Evolutionary conservation across 1,140 invertebrate genomes (phyloP).

Genomic region (Drosophila pallidifrons): DNA sequence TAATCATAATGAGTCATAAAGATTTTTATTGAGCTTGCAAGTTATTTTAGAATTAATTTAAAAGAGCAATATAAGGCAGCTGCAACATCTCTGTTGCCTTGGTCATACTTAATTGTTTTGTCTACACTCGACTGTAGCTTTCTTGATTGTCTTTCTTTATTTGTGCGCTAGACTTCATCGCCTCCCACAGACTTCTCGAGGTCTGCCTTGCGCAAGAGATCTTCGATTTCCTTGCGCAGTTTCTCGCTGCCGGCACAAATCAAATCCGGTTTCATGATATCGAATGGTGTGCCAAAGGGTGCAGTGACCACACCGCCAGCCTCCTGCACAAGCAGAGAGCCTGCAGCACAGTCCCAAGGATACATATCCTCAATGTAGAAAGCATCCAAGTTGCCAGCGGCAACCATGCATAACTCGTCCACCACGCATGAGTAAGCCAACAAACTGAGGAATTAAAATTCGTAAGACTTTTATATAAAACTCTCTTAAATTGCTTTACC

Average conservation of each 20-base stretch:
- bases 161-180: slow-evolving; percentile 41
- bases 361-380: slow-evolving; percentile 91
- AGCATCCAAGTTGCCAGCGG: slow-evolving; percentile 89
- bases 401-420: slow-evolving; percentile 89
- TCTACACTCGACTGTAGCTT: too few relatives aligned
- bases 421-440: slow-evolving; percentile 78
- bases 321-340: slow-evolving; percentile 89
- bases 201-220: slow-evolving; percentile 73
- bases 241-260: slow-evolving; percentile 87
- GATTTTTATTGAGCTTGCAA: too few relatives aligned
- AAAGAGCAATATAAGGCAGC: too few relatives aligned
- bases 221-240: slow-evolving; percentile 73
- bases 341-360: slow-evolving; percentile 90
- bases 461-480: background rate
- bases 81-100: too few relatives aligned
- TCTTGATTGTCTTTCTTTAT: slow-evolving; percentile 7
- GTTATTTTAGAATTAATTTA: too few relatives aligned
- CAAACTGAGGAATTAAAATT: slow-evolving; percentile 43
- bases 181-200: slow-evolving; percentile 66
- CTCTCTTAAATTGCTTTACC: slow-evolving; percentile 49
- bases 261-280: slow-evolving; percentile 89
- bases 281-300: slow-evolving; percentile 87
- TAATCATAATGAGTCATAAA: too few relatives aligned
- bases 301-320: slow-evolving; percentile 88
- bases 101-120: too few relatives aligned